Conservation (phyloP, 2,888 invertebrate species). For the Smittia sp. region DNA sequence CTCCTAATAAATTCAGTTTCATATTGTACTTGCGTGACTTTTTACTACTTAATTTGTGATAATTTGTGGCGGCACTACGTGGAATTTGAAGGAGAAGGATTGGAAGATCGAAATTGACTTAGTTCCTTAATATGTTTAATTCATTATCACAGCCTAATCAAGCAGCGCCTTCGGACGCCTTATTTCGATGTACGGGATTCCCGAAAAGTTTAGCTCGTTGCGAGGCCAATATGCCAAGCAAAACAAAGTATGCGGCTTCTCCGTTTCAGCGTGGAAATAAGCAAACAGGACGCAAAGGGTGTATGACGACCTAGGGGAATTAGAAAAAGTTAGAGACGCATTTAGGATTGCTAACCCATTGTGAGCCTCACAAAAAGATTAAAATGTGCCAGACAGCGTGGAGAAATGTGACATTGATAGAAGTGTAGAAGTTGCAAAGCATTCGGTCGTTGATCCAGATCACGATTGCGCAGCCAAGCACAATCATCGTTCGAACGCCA, state of each 20-base stretch:
- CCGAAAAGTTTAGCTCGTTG: slow-evolving; percentile 61
- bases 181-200: slow-evolving; percentile 71
- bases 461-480: slow-evolving; percentile 60
- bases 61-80: too few relatives aligned
- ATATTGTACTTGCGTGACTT: not conserved
- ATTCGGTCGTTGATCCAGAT: slow-evolving; percentile 77
- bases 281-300: slow-evolving; percentile 74
- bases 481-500: slow-evolving; percentile 54
- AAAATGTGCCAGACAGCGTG: slow-evolving; percentile 82
- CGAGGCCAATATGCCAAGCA: slow-evolving; percentile 73
- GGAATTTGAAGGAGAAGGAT: not conserved
- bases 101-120: not conserved
- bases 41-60: too few relatives aligned
- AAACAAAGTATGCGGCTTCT: slow-evolving; percentile 68
- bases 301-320: slow-evolving; percentile 61
- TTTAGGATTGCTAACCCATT: too few relatives aligned
- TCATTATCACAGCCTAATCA: not conserved
- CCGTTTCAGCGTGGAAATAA: slow-evolving; percentile 72
- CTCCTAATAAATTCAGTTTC: slow-evolving; percentile 8
- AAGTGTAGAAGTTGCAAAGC: slow-evolving; percentile 76
- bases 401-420: slow-evolving; percentile 75
- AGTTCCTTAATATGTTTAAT: too few relatives aligned
- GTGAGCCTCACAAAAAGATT: slow-evolving; percentile 60
- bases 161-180: slow-evolving; percentile 54
- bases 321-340: not conserved